Percentiles rank a stretch among this genome's conserved stretches.
Conservation (phyloP, 2,113 vertebrate species). For the Macquaria ambigua region DNA sequence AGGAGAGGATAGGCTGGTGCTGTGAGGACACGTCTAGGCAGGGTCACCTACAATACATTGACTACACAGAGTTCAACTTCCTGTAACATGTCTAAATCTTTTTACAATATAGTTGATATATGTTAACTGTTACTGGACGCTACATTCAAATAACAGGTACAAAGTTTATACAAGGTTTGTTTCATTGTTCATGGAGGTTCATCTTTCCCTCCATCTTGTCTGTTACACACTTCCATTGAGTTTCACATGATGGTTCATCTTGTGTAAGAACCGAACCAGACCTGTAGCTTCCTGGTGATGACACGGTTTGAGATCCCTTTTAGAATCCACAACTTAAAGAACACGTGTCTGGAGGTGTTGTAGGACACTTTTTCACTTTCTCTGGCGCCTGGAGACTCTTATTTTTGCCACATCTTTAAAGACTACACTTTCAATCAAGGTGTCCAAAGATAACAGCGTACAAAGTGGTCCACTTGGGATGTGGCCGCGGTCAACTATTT, state of each 20-base stretch:
- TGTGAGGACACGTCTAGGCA: constrained; percentile 80
- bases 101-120: background rate
- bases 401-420: constrained; percentile 89
- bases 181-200: background rate
- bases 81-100: background rate
- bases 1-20: constrained; percentile 92
- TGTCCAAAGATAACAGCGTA: constrained; percentile 91
- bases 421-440: constrained; percentile 89
- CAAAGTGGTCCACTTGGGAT: constrained; percentile 91
- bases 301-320: constrained; percentile 18
- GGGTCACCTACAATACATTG: background rate
- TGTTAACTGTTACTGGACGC: background rate
- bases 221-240: background rate
- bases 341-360: constrained; percentile 29
- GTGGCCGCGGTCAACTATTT: constrained; percentile 90
- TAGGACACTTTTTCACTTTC: constrained; percentile 53
- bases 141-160: background rate
- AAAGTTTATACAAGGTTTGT: background rate
- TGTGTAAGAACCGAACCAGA: constrained; percentile 33
- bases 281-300: background rate
- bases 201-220: background rate
- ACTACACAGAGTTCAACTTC: background rate
- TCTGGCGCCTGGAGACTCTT: constrained; percentile 76
- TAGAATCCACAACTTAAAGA: constrained; percentile 13
- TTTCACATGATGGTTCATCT: constrained; percentile 24